Evolutionary conservation across 2,113 vertebrate species (phyloP).

Genomic region (Oncorhynchus clarkii): DNA sequence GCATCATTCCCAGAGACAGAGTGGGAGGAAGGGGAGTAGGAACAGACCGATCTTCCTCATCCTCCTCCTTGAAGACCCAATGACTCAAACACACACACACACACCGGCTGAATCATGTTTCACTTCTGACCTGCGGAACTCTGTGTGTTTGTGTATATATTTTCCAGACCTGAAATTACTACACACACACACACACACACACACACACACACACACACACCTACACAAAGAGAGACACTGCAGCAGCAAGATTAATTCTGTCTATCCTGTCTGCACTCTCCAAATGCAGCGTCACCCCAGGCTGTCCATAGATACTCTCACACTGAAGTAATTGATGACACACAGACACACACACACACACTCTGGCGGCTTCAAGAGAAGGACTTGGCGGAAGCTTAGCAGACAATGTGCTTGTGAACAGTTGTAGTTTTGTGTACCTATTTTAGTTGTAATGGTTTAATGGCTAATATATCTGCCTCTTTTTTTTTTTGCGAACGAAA

Average conservation of each 20-base stretch:
- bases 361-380: neutral
- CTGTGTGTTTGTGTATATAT: slow-evolving; percentile 44
- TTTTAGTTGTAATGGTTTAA: neutral
- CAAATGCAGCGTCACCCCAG: too few species aligned
- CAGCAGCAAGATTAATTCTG: too few species aligned
- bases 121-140: slow-evolving; percentile 52
- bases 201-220: neutral
- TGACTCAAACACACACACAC: slow-evolving; percentile 50
- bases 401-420: neutral
- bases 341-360: too few species aligned
- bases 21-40: slow-evolving; percentile 67
- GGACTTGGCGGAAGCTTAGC: neutral
- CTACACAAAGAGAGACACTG: too few species aligned
- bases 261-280: too few species aligned
- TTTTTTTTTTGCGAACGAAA: neutral
- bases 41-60: slow-evolving; percentile 40
- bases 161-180: slow-evolving; percentile 25
- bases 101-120: slow-evolving; percentile 30
- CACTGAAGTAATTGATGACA: neutral
- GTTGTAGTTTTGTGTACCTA: neutral
- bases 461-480: neutral
- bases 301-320: neutral
- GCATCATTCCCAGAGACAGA: slow-evolving; percentile 79
- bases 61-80: slow-evolving; percentile 15
- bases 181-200: neutral